Evolutionary conservation across 2,888 invertebrate species (phyloP), one percentile per base, ranked within the genome.

Genomic region (Flexamia atlantica): DNA sequence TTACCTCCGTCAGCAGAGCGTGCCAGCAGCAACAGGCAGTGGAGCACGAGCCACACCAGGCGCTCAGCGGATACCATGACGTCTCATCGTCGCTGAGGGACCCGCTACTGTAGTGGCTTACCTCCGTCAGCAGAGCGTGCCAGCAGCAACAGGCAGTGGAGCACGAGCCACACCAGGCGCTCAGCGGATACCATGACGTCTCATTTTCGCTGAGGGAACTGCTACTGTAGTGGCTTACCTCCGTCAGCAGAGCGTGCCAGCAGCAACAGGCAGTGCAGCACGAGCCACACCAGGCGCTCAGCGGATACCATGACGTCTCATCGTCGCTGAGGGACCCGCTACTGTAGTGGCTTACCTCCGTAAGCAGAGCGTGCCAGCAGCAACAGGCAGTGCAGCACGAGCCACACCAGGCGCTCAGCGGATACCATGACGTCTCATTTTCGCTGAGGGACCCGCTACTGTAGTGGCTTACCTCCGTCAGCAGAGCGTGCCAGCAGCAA

Each of bases 201-300:
- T 36, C 4, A 36, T 36, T 9, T 7, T 36, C 9, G 36, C 36
- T 36, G 36, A 7, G 9, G 36, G 9, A 36, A 4, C 9, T 9
- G 36, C 36, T 36, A 36, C 36, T 4, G 36, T 36, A 9, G 36
- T 7, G 9, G 4, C 46, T 46, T 23, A 57, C 57, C 57, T 57
- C 57, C 57, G 23, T 57, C 57, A 57, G 57, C 20, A 23, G 20
- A 23, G 20, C 23, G 57, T 20, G 57, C 57, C 57, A 57, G 57
- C 4, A 57, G 57, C 3, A 57, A n/a, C 20, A 57, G 57, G n/a
- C 7, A 23, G 57, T 57, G 20, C 23, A 57, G 57, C 4, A n/a
- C 25, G 68, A 68, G 68, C 68, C 68, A 68, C 68, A 68, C 32
- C 2, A 68, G 68, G 32, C 68, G 68, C 68, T 68, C 68, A 68